Base-by-base conservation (phyloP, 2,113 vertebrate species). In the Tonatia bakeri region DNA sequence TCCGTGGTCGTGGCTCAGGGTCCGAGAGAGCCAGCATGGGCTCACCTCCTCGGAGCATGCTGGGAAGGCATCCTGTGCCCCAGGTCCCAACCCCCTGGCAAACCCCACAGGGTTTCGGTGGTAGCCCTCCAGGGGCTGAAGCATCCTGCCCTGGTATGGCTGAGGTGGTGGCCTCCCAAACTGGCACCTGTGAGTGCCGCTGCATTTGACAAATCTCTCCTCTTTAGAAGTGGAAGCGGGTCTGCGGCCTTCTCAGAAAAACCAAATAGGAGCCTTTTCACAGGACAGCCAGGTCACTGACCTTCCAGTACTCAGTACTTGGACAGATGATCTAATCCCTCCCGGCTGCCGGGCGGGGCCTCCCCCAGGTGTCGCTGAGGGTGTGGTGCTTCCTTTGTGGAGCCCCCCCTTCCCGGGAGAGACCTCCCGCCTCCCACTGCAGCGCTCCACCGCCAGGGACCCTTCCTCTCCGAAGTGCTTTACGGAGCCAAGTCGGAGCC, bases 211-310 rank as follows among this genome's bases (percentile, higher is more conserved):
- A 64, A n/a, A 10, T 11, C 1, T 52, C 22, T 81, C 10, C 50
- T 92, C 47, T 47, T 36, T 31, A 16, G 69, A 87, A 80, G 31
- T 9, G 31, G 75, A 75, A 79, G 59, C 2, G 10, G 28, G 13
- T 36, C 64, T 61, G 80, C 56, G 76, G 76, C 73, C 7, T 7
- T 89, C 79, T 81, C 17, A n/a, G 88, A 88, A 94, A 77, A 38
- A 33, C 28, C 45, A 36, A 50, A 12, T 14, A 77, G 59, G 91
- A 54, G 1, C 24, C 65, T 22, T 87, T 77, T 92, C 45, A n/a
- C 20, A 73, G 65, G 76, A 82, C 70, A 72, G 31, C 3, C 50
- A 20, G 17, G 50, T 47, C 26, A 5, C 0, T 19, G 70, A 75
- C 52, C 19, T 52, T 47, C 5, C 0, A 45, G 36, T 22, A 50